These are phyloP conservation scores for Euleptes europaea DNA, from an alignment of 2,113 vertebrate species.

Conservation along the genomic window DNA sequence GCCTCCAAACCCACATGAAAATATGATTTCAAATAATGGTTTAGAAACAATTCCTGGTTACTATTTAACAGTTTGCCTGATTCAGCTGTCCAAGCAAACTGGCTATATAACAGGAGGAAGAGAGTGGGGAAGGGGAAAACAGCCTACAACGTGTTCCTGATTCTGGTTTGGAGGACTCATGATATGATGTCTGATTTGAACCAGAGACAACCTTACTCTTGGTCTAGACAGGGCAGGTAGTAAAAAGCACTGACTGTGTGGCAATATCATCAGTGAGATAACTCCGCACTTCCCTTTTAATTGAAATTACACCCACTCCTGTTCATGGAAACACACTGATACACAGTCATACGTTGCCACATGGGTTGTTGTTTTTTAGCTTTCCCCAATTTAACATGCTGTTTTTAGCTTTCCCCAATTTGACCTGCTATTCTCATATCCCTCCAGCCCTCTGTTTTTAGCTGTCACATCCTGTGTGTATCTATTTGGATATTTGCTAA, in stretches of 20 bases:
- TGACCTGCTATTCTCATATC: neutral
- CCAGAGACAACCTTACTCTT: neutral
- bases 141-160: no score
- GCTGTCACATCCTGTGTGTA: constrained; percentile 49
- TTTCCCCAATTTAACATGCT: no score
- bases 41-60: neutral
- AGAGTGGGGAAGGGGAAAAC: no score
- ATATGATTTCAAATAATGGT: neutral
- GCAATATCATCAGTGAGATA: no score
- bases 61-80: no score
- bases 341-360: neutral
- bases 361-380: neutral
- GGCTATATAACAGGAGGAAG: no score
- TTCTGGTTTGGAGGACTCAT: no score
- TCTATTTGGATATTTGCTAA: constrained; percentile 58
- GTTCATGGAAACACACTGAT: neutral
- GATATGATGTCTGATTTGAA: neutral
- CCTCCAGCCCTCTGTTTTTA: constrained; percentile 35
- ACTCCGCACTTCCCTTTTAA: no score
- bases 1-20: neutral
- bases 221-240: neutral
- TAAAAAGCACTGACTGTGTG: neutral
- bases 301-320: neutral
- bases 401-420: constrained; percentile 16
- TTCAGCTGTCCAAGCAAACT: no score